Evolutionary conservation across 2,888 invertebrate genomes (phyloP), one percentile per base, ranked within the genome.

Genomic region (Colletes collaris): DNA sequence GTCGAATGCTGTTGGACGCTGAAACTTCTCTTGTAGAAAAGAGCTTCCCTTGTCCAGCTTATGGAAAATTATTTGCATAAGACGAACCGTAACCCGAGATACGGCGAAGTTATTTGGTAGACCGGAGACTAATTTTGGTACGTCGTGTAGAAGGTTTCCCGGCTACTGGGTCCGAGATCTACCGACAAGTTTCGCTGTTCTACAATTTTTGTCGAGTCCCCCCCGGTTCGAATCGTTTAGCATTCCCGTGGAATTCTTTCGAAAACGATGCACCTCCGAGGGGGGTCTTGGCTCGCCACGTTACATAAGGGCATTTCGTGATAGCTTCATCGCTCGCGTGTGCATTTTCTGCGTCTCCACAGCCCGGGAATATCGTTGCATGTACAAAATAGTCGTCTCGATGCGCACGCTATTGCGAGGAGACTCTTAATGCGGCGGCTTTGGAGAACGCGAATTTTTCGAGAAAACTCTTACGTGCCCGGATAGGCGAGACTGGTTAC

Each of bases 311-410:
- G 75, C 67, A 67, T 63, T 70, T 75, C 75, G 75, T 71, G 67
- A 76, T 53, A 71, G 80, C 59, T 64, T 55, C 49, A 19, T 76
- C 59, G 75, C 64, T 80, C 69, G 79, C 80, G 80, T 81, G 80
- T 66, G 63, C 66, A 11, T 67, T 63, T 58, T 35, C 55, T 27
- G 35, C 59, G 35, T 79, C 52, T 37, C 46, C 6, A 2, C 13
- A 10, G 8, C 35, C 16, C 11, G 55, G 52, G n/a, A 27, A 44
- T 68, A 50, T 60, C 72, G 72, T 72, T 72, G 79, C 79, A 79
- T 49, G 79, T 19, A 56, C 60, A 8, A 65, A 79, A 79, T 66
- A 71, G 66, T 52, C 60, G 73, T 56, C 60, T 1, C 55, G 55
- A 59, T 78, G 50, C 49, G 55, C 79, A 67, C 79, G 79, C 72